These are phyloP conservation scores for Troglohyphantes excavatus DNA, from an alignment of 2,888 invertebrate species.

Conservation along the genomic window DNA sequence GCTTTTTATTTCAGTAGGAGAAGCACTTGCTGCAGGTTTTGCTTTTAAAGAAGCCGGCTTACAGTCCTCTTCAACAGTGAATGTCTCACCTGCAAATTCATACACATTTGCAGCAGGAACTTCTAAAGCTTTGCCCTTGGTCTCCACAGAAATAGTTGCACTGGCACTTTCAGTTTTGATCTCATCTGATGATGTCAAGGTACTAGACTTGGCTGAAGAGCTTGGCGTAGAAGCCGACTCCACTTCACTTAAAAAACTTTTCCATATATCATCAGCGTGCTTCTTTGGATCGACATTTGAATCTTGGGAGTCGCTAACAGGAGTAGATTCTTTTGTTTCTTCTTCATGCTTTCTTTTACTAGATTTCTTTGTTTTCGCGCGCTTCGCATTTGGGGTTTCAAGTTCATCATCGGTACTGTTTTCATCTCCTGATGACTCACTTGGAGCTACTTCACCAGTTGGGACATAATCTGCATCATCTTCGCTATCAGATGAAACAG, in stretches of 20 bases:
- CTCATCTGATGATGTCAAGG: background rate
- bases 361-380: background rate
- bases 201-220: no score
- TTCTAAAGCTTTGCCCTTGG: background rate
- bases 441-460: background rate
- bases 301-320: background rate
- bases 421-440: slow-evolving; percentile 50
- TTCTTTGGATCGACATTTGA: slow-evolving; percentile 53
- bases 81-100: slow-evolving; percentile 94
- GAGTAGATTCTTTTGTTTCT: background rate
- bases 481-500: slow-evolving; percentile 49
- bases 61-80: slow-evolving; percentile 86
- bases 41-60: slow-evolving; percentile 82
- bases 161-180: background rate
- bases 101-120: slow-evolving; percentile 83
- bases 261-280: slow-evolving; percentile 54
- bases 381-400: background rate
- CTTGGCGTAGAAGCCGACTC: no score
- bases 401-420: slow-evolving; percentile 5
- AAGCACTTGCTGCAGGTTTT: background rate
- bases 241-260: background rate
- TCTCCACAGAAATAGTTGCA: background rate
- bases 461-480: slow-evolving; percentile 42
- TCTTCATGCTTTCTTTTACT: background rate
- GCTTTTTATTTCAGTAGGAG: background rate